Evolutionary conservation across 2,113 vertebrate species (phyloP).

Genomic region (Laterallus jamaicensis): DNA sequence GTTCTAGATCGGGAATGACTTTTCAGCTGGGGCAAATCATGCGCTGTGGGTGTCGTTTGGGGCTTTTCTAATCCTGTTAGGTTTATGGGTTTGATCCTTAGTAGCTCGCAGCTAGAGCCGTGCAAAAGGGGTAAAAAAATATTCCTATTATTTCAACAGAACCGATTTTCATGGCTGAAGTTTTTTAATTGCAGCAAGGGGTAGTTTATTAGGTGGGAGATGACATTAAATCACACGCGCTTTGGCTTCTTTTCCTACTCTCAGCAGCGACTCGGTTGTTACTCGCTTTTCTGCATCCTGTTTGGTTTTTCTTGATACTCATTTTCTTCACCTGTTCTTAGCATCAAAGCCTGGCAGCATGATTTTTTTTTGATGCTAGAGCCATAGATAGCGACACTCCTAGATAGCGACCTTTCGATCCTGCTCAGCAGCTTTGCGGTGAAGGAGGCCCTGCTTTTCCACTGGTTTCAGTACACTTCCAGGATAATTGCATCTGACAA

Average conservation of each 20-base stretch:
- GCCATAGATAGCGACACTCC: background rate
- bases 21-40: background rate
- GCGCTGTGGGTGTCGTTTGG: background rate
- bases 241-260: background rate
- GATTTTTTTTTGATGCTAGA: background rate
- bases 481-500: constrained; percentile 40
- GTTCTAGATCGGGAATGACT: background rate
- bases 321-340: background rate
- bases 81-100: background rate
- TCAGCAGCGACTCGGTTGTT: background rate
- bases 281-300: background rate
- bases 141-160: background rate
- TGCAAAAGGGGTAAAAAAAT: background rate
- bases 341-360: accelerated
- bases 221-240: background rate
- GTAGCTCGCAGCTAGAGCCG: accelerated
- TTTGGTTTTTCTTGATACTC: background rate
- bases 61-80: background rate
- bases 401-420: background rate
- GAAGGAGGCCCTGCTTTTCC: background rate
- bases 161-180: background rate
- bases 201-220: background rate
- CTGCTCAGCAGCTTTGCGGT: background rate
- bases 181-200: background rate
- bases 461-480: background rate